These are phyloP conservation scores for Neoscelio sp. DNA, from an alignment of 2,888 invertebrate species.

Conservation along the genomic window DNA sequence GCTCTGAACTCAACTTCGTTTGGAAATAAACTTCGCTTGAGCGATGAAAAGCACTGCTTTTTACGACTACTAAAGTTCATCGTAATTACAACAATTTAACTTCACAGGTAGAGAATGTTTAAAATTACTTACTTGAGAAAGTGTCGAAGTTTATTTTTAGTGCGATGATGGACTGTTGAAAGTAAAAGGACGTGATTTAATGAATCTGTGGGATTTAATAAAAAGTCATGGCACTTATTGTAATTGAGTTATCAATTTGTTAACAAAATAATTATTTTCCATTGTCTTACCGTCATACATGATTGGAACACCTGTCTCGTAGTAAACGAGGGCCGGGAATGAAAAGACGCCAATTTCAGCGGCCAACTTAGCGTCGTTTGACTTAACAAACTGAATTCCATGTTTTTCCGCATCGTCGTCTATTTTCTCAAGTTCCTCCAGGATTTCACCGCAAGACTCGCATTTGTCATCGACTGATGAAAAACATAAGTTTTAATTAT, in stretches of 20 bases:
- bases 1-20: too few species aligned
- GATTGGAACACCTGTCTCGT: conserved; percentile 96
- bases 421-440: conserved; percentile 95
- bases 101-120: too few species aligned
- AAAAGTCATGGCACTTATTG: too few species aligned
- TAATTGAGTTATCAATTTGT: too few species aligned
- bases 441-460: conserved; percentile 91
- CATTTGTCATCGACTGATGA: conserved; percentile 91
- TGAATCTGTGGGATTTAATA: too few species aligned
- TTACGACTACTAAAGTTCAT: neutral
- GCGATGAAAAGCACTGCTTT: conserved; percentile 11
- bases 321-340: conserved; percentile 96
- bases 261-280: conserved; percentile 24
- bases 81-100: neutral
- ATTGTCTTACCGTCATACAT: conserved; percentile 95
- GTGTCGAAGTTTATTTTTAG: too few species aligned
- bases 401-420: conserved; percentile 97
- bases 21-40: conserved; percentile 23
- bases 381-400: conserved; percentile 97
- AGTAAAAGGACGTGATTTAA: too few species aligned
- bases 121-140: neutral
- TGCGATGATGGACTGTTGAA: too few species aligned
- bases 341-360: conserved; percentile 96
- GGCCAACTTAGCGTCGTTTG: conserved; percentile 94
- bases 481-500: conserved; percentile 24